Percentiles rank a stretch among this genome's conserved stretches.
phyloP scores from a whole-genome alignment of 2,797 vertebrate species.

The Enteromius viviparus region DNA sequence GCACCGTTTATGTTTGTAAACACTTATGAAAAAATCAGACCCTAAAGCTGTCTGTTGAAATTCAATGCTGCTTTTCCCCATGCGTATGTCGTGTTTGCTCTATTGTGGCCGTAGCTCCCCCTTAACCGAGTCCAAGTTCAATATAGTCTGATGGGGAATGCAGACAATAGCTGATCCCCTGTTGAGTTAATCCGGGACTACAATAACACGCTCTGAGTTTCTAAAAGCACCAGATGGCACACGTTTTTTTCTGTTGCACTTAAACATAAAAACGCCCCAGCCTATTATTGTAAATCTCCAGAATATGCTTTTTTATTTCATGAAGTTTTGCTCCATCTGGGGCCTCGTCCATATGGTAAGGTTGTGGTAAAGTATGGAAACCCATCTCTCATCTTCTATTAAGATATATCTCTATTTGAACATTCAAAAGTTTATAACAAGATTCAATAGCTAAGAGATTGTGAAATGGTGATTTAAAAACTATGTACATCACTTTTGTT shows the following conservation, averaged over 20 bases:
- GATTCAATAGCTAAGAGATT: not conserved
- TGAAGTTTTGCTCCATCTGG: slow-evolving; percentile 23
- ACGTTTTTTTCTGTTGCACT: slow-evolving; percentile 36
- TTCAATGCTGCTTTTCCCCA: not conserved
- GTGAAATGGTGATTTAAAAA: not conserved
- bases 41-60: not conserved
- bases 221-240: slow-evolving; percentile 50
- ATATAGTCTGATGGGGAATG: slow-evolving; percentile 39
- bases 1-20: not conserved
- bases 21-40: not conserved
- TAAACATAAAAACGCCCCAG: slow-evolving; percentile 29
- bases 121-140: slow-evolving; percentile 28
- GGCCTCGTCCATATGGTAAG: not conserved
- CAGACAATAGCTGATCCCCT: slow-evolving; percentile 56
- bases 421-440: not conserved
- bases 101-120: slow-evolving; percentile 36
- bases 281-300: slow-evolving; percentile 31
- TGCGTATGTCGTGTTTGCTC: not conserved
- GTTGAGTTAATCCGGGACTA: slow-evolving; percentile 55
- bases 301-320: slow-evolving; percentile 41
- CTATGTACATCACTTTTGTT: slow-evolving; percentile 3
- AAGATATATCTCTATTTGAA: not conserved
- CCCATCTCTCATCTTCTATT: not conserved
- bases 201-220: slow-evolving; percentile 48
- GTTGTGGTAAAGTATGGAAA: not conserved